A percentile compares a stretch with the other conserved stretches of the same genome.
phyloP scores from a whole-genome alignment of 2,113 vertebrate species.

The Anhinga rufa region DNA sequence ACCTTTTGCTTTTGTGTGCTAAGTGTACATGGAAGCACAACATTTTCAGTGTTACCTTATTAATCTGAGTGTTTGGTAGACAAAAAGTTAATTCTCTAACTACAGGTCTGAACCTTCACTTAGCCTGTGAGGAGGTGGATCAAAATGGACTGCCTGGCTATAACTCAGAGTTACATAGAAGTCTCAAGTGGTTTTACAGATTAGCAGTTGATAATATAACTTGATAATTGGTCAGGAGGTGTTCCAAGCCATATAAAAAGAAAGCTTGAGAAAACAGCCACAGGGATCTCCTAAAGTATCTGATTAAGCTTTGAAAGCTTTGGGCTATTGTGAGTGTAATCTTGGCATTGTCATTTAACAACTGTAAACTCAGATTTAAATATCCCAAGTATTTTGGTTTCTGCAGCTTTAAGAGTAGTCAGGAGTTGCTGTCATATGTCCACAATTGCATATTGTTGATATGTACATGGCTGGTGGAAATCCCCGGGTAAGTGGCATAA shows the following conservation, averaged over 20 bases:
- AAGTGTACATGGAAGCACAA: background rate
- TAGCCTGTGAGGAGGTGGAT: background rate
- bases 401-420: background rate
- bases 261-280: background rate
- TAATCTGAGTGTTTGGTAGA: background rate
- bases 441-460: background rate
- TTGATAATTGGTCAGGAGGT: background rate
- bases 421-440: background rate
- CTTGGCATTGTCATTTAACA: background rate
- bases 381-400: background rate
- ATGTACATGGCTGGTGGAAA: accelerated
- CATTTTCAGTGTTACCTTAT: background rate
- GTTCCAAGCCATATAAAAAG: background rate
- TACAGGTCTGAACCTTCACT: background rate
- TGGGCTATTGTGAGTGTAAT: background rate
- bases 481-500: background rate
- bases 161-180: background rate
- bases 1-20: background rate
- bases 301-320: background rate
- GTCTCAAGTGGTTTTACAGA: background rate
- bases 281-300: background rate
- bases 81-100: background rate
- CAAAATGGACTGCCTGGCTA: background rate
- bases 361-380: background rate
- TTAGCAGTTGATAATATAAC: background rate